These are phyloP conservation scores for Macquaria australasica DNA, from an alignment of 2,113 vertebrate genomes.

Conservation along the genomic window DNA sequence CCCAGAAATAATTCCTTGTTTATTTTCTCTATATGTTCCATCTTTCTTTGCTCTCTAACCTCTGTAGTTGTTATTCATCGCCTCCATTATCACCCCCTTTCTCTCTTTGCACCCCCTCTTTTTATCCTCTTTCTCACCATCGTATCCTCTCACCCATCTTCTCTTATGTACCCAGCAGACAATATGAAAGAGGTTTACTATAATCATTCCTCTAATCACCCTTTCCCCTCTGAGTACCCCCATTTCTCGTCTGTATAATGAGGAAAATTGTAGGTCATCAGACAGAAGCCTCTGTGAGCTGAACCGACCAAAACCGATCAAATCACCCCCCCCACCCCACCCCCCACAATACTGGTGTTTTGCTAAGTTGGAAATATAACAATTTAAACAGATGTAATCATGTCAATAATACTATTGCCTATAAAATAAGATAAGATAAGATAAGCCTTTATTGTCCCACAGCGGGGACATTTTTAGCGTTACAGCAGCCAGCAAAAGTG, in stretches of 20 bases:
- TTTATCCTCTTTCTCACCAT: slow-evolving; percentile 23
- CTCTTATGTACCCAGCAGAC: slow-evolving; percentile 27
- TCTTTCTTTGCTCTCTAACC: slow-evolving; percentile 1
- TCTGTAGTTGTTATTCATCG: neutral
- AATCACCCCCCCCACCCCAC: too few species aligned
- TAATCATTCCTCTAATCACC: slow-evolving; percentile 68
- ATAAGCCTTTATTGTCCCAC: too few species aligned
- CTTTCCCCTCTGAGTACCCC: slow-evolving; percentile 48
- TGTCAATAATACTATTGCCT: too few species aligned
- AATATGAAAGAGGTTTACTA: slow-evolving; percentile 58
- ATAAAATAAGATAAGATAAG: too few species aligned
- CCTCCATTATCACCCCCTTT: slow-evolving; percentile 8
- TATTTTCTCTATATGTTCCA: neutral
- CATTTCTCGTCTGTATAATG: slow-evolving; percentile 41
- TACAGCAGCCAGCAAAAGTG: too few species aligned
- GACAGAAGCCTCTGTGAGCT: slow-evolving; percentile 40
- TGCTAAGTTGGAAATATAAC: too few species aligned
- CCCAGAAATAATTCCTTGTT: neutral
- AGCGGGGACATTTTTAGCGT: too few species aligned
- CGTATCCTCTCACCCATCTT: neutral
- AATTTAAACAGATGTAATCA: too few species aligned
- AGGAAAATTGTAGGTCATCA: slow-evolving; percentile 69
- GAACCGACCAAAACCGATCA: slow-evolving; percentile 15
- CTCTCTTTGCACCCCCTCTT: neutral
- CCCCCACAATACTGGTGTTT: too few species aligned